phyloP scores from a whole-genome alignment of 2,113 vertebrate species.

The Limnothrissa miodon region DNA sequence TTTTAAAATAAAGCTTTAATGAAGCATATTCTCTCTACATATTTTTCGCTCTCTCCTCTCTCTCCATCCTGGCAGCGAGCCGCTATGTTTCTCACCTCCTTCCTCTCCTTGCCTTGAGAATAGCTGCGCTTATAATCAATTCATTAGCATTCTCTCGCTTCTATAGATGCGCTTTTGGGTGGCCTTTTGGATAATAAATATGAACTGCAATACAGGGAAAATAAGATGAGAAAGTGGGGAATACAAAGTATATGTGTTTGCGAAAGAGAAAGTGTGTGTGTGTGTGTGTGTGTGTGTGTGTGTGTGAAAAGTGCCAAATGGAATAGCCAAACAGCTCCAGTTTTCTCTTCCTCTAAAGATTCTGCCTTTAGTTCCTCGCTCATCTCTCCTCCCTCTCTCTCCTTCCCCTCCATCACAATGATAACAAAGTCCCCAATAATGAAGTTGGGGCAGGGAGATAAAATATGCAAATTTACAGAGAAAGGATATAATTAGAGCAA shows the following conservation, averaged over 20 bases:
- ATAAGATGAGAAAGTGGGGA: not conserved
- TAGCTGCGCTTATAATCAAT: slow-evolving; percentile 64
- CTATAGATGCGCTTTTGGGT: slow-evolving; percentile 68
- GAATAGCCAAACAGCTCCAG: slow-evolving; percentile 33
- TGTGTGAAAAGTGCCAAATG: slow-evolving; percentile 25
- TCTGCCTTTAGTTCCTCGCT: too few species aligned
- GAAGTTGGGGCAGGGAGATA: slow-evolving; percentile 60
- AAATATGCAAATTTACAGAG: slow-evolving; percentile 71
- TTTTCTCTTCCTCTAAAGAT: slow-evolving; percentile 39
- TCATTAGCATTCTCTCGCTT: slow-evolving; percentile 71
- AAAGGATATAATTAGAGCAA: slow-evolving; percentile 70
- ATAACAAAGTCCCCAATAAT: slow-evolving; percentile 62
- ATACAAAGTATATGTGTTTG: not conserved
- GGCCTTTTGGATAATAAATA: slow-evolving; percentile 62
- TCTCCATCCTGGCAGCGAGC: not conserved
- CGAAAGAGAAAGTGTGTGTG: not conserved
- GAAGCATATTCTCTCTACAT: slow-evolving; percentile 59
- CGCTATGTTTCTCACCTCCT: slow-evolving; percentile 42
- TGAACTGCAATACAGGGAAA: slow-evolving; percentile 70
- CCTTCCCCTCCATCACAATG: slow-evolving; percentile 58
- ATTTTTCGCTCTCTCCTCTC: slow-evolving; percentile 47
- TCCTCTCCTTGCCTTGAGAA: slow-evolving; percentile 56
- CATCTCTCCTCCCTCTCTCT: slow-evolving; percentile 41
- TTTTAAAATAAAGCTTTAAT: slow-evolving; percentile 69
- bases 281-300: not conserved